Conservation (phyloP, 2,113 vertebrate species). For the Cochlearius cochlearius region DNA sequence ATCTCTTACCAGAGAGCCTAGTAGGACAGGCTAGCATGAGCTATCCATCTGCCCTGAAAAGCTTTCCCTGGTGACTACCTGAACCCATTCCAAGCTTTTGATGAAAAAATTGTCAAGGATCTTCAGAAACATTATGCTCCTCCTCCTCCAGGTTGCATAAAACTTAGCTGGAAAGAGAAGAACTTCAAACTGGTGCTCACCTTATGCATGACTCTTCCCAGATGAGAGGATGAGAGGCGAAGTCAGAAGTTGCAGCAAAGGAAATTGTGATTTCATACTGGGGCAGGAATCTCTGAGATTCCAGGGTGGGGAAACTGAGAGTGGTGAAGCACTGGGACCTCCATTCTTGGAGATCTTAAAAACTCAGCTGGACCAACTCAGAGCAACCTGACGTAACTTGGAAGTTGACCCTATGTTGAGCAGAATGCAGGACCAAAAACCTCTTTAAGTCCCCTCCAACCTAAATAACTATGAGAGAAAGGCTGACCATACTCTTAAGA, state of each 20-base stretch:
- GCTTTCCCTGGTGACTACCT: background rate
- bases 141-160: background rate
- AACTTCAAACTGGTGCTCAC: background rate
- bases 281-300: background rate
- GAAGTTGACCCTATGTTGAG: background rate
- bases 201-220: too few relatives aligned
- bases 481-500: background rate
- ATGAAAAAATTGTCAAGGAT: background rate
- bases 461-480: background rate
- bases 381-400: background rate
- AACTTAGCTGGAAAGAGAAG: background rate
- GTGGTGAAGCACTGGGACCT: background rate
- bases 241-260: background rate
- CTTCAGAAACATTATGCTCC: background rate
- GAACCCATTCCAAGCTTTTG: background rate
- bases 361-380: background rate
- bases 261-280: background rate
- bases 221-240: background rate
- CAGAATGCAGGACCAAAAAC: background rate
- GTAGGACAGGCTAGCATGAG: background rate
- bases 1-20: background rate
- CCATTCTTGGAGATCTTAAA: background rate
- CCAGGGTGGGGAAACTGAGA: too few relatives aligned
- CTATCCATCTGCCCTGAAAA: rapidly evolving
- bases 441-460: background rate